phyloP scores from a whole-genome alignment of 2,113 vertebrate species.

The Crypturellus undulatus region DNA sequence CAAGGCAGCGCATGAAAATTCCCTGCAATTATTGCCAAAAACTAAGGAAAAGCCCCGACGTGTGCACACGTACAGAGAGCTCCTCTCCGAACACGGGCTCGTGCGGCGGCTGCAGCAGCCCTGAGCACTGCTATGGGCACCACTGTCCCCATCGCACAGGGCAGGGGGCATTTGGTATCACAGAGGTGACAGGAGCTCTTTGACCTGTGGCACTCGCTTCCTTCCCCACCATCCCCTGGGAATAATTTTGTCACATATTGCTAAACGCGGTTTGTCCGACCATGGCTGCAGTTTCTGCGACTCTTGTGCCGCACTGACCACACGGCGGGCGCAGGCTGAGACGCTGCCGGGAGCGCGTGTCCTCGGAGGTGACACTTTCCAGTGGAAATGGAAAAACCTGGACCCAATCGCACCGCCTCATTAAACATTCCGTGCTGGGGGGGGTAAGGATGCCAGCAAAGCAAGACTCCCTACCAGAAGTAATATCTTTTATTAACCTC shows the following conservation, averaged over 20 bases:
- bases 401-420: not conserved
- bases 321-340: rapidly evolving
- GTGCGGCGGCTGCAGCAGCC: not conserved
- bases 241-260: not conserved
- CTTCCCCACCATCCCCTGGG: not conserved
- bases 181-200: not conserved
- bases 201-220: not conserved
- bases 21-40: not conserved
- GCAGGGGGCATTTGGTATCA: not conserved
- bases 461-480: not conserved
- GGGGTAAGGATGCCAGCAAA: not conserved
- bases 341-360: not conserved
- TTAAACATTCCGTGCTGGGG: not conserved
- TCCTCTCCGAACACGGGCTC: not conserved
- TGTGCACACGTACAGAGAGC: too few relatives aligned
- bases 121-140: not conserved
- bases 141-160: not conserved
- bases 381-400: not conserved
- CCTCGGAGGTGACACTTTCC: not conserved
- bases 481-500: not conserved
- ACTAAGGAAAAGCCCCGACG: rapidly evolving
- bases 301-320: rapidly evolving
- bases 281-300: rapidly evolving
- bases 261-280: rapidly evolving
- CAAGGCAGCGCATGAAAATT: constrained; percentile 30